Conservation (phyloP, 2,888 invertebrate genomes). For the Hirtodrosophila cameraria region DNA sequence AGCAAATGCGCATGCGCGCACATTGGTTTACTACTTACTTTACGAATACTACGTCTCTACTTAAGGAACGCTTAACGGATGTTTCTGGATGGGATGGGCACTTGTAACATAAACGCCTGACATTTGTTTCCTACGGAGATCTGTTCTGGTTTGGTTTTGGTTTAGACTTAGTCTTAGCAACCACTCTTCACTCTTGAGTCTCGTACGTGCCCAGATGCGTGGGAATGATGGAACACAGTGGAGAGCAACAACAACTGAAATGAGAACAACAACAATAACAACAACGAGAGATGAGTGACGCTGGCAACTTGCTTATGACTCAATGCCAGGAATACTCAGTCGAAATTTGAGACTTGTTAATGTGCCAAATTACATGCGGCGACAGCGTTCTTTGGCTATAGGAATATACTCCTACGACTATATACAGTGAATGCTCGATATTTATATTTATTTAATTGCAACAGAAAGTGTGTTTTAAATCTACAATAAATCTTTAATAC, state of each 20-base stretch:
- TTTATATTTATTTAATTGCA: no score
- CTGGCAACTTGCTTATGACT: conserved; percentile 51
- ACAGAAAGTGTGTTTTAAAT: no score
- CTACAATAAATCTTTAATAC: no score
- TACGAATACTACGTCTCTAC: conserved; percentile 40
- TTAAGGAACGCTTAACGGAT: conserved; percentile 76
- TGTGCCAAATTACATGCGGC: conserved; percentile 71
- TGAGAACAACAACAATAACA: conserved; percentile 14
- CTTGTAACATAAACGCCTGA: conserved; percentile 78
- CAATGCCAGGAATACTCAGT: conserved; percentile 35
- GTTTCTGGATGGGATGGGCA: conserved; percentile 69
- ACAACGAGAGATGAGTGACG: conserved; percentile 18
- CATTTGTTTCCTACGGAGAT: conserved; percentile 71
- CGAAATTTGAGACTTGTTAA: conserved; percentile 80
- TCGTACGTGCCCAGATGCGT: conserved; percentile 81
- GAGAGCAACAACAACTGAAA: conserved; percentile 11
- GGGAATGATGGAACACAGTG: conserved; percentile 70
- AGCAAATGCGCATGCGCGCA: conserved; percentile 49
- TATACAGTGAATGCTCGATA: background rate
- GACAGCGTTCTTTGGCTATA: conserved; percentile 53
- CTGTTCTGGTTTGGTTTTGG: conserved; percentile 30
- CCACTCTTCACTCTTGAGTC: conserved; percentile 55
- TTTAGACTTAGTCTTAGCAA: conserved; percentile 23
- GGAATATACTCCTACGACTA: conserved; percentile 10
- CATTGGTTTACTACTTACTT: conserved; percentile 19